Evolutionary conservation across 2,797 vertebrate species (phyloP).

Genomic region (Chaunax sp.): DNA sequence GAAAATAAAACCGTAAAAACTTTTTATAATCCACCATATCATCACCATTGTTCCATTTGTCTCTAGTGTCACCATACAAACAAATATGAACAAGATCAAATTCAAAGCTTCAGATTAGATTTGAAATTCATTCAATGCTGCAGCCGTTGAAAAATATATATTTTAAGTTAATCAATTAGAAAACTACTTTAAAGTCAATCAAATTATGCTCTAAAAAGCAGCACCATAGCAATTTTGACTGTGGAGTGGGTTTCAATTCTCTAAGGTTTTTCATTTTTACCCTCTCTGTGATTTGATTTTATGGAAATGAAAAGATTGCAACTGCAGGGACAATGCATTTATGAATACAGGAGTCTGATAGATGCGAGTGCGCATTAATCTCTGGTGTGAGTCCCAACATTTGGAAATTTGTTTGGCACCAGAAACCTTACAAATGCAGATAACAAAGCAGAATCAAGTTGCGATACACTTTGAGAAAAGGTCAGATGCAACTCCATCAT

Average conservation of each 20-base stretch:
- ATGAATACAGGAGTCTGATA: slow-evolving; percentile 15
- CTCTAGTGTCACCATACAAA: slow-evolving; percentile 53
- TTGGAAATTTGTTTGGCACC: slow-evolving; percentile 24
- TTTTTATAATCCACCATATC: slow-evolving; percentile 48
- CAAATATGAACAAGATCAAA: slow-evolving; percentile 42
- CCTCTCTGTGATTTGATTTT: slow-evolving; percentile 47
- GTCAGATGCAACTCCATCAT: slow-evolving; percentile 30
- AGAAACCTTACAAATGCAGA: slow-evolving; percentile 16
- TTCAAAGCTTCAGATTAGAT: slow-evolving; percentile 27
- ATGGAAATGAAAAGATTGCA: slow-evolving; percentile 47
- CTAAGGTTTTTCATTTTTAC: slow-evolving; percentile 24
- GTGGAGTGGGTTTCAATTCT: slow-evolving; percentile 26
- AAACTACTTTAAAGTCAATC: slow-evolving; percentile 57
- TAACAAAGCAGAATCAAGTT: slow-evolving; percentile 5
- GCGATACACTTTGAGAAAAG: slow-evolving; percentile 7
- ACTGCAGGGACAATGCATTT: slow-evolving; percentile 28
- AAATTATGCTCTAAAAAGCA: slow-evolving; percentile 47
- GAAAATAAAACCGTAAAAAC: slow-evolving; percentile 44
- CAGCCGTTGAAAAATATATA: slow-evolving; percentile 48
- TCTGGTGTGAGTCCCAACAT: not conserved
- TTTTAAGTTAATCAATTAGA: slow-evolving; percentile 56
- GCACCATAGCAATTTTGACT: slow-evolving; percentile 8
- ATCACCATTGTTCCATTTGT: slow-evolving; percentile 48
- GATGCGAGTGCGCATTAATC: not conserved
- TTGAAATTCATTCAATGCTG: slow-evolving; percentile 34